Base-by-base conservation (phyloP, 1,140 invertebrate genomes). In the Drosophila orosa region DNA sequence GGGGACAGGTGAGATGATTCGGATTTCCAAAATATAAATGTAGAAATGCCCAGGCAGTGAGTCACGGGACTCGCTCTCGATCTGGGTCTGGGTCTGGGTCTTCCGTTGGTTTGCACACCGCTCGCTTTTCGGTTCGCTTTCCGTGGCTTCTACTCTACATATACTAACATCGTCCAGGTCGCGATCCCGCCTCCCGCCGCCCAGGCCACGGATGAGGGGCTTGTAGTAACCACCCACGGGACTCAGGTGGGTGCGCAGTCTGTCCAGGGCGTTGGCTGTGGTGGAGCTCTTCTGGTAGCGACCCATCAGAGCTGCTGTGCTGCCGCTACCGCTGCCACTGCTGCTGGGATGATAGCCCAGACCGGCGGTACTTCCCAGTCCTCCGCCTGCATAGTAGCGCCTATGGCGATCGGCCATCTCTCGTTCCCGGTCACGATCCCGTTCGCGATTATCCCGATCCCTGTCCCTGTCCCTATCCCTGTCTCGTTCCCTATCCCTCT, bases 191-290 rank as follows among this genome's bases (percentile, higher is more conserved):
- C 78, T 52, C 39, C 80, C 74, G 48, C 75, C 78, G 19, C 78
- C 86, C 47, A 92, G 56, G 29, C 85, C 87, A 5, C 90, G 79
- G 55, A 92, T 86, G 9, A 91, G 29, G 3, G 91, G 91, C 66
- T 92, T 92, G 54, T 92, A 92, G 74, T 92, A 92, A n/a, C 81
- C 66, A 12, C 76, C 65, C 33, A 92, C 83, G 17, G 91, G 91
- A 54, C 91, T 92, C n/a, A 92, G 61, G 78, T 92, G 90, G 42
- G 84, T 85, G 15, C 91, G 90, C 65, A 92, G 56, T 52, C 91
- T 84, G 84, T 91, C 90, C 35, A 92, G 73, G n/a, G 91, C 90
- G 35, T 67, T 89, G 25, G 90, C 87, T 29, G 90, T 80, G 9
- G 91, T 91, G 17, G 83, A 82, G 62, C 90, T 91, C 74, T 91